These are phyloP conservation scores for Synanthedon formicaeformis DNA, from an alignment of 2,888 invertebrate species.

Conservation along the genomic window DNA sequence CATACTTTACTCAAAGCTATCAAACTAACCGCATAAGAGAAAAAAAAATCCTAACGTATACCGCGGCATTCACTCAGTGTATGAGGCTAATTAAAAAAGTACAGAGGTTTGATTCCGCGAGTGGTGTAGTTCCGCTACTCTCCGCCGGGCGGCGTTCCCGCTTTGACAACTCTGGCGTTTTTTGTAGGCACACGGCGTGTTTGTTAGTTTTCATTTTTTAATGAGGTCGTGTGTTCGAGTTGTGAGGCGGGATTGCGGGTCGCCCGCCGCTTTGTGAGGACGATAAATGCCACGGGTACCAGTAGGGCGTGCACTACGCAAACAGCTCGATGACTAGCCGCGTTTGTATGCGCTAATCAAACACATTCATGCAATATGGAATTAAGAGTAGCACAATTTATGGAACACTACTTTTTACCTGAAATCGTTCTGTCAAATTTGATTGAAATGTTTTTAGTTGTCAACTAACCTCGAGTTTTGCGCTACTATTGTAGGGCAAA, in stretches of 20 bases:
- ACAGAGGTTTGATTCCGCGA: slow-evolving; percentile 59
- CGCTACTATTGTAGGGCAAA: no score
- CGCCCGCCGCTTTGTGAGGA: slow-evolving; percentile 33
- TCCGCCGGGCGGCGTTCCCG: slow-evolving; percentile 56
- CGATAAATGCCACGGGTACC: slow-evolving; percentile 9
- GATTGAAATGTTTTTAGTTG: no score
- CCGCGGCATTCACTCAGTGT: slow-evolving; percentile 58
- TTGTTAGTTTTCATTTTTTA: slow-evolving; percentile 61
- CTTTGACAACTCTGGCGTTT: slow-evolving; percentile 38
- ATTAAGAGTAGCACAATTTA: no score
- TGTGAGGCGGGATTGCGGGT: slow-evolving; percentile 36
- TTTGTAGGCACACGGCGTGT: slow-evolving; percentile 40
- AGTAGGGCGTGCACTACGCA: slow-evolving; percentile 32
- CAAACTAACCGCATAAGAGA: slow-evolving; percentile 57
- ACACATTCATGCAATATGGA: slow-evolving; percentile 11
- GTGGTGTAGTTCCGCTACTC: slow-evolving; percentile 66
- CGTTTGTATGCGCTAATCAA: slow-evolving; percentile 42
- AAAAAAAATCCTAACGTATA: slow-evolving; percentile 56
- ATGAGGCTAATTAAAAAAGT: slow-evolving; percentile 68
- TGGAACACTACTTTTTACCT: no score
- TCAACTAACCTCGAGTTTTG: no score
- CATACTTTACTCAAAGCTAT: slow-evolving; percentile 65
- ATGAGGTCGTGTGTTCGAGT: slow-evolving; percentile 63
- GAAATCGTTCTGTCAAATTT: no score
- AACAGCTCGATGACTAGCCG: slow-evolving; percentile 17